Conservation (phyloP, 92 coral and sea anemone genomes). For the Nematostella vectensis region DNA sequence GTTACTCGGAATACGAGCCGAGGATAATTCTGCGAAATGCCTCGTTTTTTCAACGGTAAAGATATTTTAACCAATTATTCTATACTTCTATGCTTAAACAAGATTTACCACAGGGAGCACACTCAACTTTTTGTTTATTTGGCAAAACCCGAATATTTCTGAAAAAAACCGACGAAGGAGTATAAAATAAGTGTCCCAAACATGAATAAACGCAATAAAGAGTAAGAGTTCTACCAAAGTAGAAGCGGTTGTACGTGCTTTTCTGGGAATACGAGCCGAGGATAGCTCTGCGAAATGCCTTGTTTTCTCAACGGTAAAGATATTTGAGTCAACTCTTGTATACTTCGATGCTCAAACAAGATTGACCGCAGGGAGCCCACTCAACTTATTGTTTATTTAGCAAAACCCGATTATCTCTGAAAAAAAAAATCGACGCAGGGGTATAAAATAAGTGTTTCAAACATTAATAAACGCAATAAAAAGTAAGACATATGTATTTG, state of each 20-base stretch:
- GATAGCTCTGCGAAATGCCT: slow-evolving; percentile 76
- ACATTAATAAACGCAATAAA: too few species aligned
- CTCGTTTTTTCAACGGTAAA: slow-evolving; percentile 94
- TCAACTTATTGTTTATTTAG: too few species aligned
- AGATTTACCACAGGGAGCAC: neutral
- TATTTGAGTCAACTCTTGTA: neutral
- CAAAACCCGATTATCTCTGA: too few species aligned
- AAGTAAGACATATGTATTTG: too few species aligned
- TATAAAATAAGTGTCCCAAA: too few species aligned
- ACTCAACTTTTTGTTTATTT: too few species aligned
- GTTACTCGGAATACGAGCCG: slow-evolving; percentile 43
- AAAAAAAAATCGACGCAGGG: too few species aligned
- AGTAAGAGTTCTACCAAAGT: slow-evolving; percentile 90
- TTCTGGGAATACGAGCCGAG: slow-evolving; percentile 44
- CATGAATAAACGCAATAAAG: too few species aligned
- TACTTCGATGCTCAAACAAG: neutral
- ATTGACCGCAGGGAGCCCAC: neutral
- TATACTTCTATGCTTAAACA: neutral
- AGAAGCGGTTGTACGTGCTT: slow-evolving; percentile 86
- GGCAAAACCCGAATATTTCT: too few species aligned
- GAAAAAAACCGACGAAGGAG: too few species aligned
- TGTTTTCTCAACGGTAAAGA: slow-evolving; percentile 85
- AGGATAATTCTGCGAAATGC: slow-evolving; percentile 62
- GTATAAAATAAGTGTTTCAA: too few species aligned
- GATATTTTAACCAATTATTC: neutral